phyloP scores from a whole-genome alignment of 2,113 vertebrate species.

The Ondatra zibethicus region DNA sequence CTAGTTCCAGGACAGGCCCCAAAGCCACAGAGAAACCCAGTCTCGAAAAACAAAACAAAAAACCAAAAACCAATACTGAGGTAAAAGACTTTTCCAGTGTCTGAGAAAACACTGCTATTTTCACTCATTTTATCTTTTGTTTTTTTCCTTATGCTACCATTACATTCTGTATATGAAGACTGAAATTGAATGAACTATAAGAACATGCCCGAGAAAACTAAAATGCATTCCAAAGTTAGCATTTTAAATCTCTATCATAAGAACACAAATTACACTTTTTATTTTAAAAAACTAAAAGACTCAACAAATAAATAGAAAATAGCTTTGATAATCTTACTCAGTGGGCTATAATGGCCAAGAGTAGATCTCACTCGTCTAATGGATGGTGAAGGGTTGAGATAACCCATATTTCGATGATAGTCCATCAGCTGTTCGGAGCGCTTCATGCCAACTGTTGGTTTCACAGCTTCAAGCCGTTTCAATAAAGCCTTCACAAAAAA shows the following conservation, averaged over 20 bases:
- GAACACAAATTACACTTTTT: neutral
- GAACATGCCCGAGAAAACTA: neutral
- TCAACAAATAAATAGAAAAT: neutral
- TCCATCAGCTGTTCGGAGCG: constrained; percentile 93
- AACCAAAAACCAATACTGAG: no score
- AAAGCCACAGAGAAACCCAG: no score
- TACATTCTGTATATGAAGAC: neutral
- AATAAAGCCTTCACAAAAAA: constrained; percentile 90
- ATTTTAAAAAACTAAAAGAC: neutral
- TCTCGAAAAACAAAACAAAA: no score
- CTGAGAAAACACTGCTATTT: constrained; percentile 29
- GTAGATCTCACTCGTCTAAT: constrained; percentile 83
- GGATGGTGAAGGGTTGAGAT: constrained; percentile 82
- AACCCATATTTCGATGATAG: constrained; percentile 91
- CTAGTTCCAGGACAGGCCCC: no score
- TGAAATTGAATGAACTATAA: constrained; percentile 18
- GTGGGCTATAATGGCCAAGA: constrained; percentile 84
- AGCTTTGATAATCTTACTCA: constrained; percentile 78
- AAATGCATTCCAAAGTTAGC: neutral
- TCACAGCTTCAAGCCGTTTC: constrained; percentile 94
- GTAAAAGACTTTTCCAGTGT: neutral
- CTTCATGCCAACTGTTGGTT: constrained; percentile 92
- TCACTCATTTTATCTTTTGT: neutral
- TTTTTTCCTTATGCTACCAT: neutral
- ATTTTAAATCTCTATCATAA: neutral